Base-by-base conservation (phyloP, 2,113 vertebrate genomes). In the Pteropus alecto region DNA sequence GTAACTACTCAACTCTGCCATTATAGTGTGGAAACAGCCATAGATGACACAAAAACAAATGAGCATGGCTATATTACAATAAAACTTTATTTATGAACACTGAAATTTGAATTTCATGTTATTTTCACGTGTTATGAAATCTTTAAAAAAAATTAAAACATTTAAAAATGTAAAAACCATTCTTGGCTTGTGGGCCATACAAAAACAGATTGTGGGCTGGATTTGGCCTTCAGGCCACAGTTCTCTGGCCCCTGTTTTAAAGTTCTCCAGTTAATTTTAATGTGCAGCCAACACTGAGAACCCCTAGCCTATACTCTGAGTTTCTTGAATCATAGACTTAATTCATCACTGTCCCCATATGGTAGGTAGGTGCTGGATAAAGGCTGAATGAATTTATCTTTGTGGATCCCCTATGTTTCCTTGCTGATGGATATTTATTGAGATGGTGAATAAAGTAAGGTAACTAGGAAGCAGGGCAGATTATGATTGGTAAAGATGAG, bases 91-190 rank as follows among this genome's bases (percentile, higher is more conserved):
- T 77, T 54, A n/a, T 43, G 71, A 54, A 61, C 21, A 24, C 28
- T 71, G 35, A 70, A 63, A 82, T 89, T 54, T 63, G 26, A 74
- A 74, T 81, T 83, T 81, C 43, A 33, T 63, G 18, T 56, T 28
- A 33, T 67, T 70, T 70, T 74, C 67, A 74, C 14, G 41, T 33
- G 51, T 88, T 90, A 61, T 28, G 22, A 92, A 89, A 71, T 87
- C 35, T 73, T 74, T 22, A 0, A 18, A 58, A 79, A 79, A 79
- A 4, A 10, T 30, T 35, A 82, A 77, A 83, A 11, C 46, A 61
- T 65, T 63, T 70, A 61, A 77, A 88, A 92, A 56, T 58, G 10
- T 79, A 51, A 67, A 87, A 41, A 14, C 12, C 61, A n/a, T 84
- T 77, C 60, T 89, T 82, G 43, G 60, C 33, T 35, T 63, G 38